Percentiles rank a stretch among this genome's conserved stretches.
Evolutionary conservation across 2,797 vertebrate species (phyloP).

Genomic region (Eutrigla gurnardus): DNA sequence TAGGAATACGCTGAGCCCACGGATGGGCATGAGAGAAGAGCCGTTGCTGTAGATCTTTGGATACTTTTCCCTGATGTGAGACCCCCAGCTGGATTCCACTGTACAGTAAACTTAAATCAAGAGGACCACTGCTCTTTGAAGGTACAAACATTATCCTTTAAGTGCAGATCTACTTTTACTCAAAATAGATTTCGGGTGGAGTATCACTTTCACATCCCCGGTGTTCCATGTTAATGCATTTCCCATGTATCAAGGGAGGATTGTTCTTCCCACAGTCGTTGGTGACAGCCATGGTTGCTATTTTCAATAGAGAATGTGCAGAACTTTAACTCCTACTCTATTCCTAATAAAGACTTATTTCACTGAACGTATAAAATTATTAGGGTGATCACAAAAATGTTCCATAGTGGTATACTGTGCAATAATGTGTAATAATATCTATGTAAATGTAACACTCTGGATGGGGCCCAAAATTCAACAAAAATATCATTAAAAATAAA

Average conservation of each 20-base stretch:
- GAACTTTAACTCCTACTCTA: neutral
- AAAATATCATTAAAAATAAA: neutral
- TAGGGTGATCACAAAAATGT: neutral
- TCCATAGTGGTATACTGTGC: neutral
- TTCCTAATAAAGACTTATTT: neutral
- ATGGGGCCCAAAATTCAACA: neutral
- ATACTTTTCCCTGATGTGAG: slow-evolving; percentile 5
- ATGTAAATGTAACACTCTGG: neutral
- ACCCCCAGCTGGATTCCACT: slow-evolving; percentile 1
- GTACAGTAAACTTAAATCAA: slow-evolving; percentile 42
- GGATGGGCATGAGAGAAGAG: neutral
- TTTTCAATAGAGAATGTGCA: neutral
- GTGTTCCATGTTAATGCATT: slow-evolving; percentile 28
- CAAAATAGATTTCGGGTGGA: slow-evolving; percentile 10
- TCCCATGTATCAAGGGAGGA: slow-evolving; percentile 18
- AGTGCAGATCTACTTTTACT: slow-evolving; percentile 1
- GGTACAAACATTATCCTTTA: neutral
- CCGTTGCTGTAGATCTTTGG: neutral
- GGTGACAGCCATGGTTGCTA: slow-evolving; percentile 10
- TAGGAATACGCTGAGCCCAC: neutral
- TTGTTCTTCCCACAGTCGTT: slow-evolving; percentile 6
- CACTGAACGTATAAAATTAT: neutral
- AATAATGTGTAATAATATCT: neutral
- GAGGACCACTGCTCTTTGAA: slow-evolving; percentile 12
- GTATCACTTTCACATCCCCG: neutral